phyloP scores from a whole-genome alignment of 2,888 invertebrate species.

The Aphodius granarius region DNA sequence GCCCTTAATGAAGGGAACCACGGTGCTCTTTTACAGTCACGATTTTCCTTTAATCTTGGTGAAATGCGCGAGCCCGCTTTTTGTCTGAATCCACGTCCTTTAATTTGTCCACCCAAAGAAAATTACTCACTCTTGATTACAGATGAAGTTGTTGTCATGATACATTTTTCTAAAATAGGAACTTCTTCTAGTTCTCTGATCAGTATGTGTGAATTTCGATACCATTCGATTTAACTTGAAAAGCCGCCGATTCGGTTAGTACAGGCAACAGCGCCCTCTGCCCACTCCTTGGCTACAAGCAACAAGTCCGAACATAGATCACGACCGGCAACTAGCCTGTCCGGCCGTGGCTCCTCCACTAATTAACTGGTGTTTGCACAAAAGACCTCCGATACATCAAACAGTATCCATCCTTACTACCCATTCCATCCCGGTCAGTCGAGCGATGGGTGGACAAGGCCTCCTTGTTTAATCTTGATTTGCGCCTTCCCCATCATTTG shows the following conservation, averaged over 20 bases:
- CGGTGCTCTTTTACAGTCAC: not conserved
- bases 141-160: no score
- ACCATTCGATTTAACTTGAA: not conserved
- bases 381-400: slow-evolving; percentile 36
- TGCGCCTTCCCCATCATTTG: slow-evolving; percentile 31
- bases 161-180: no score
- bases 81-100: not conserved
- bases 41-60: not conserved
- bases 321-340: slow-evolving; percentile 30
- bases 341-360: slow-evolving; percentile 35
- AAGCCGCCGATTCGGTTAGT: not conserved
- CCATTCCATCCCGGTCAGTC: not conserved
- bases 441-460: slow-evolving; percentile 21
- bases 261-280: not conserved
- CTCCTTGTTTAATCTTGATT: slow-evolving; percentile 32
- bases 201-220: not conserved
- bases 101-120: not conserved
- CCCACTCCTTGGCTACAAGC: slow-evolving; percentile 14
- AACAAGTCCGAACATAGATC: slow-evolving; percentile 32
- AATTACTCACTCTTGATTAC: no score
- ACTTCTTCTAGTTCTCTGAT: not conserved
- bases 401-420: slow-evolving; percentile 21
- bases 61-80: not conserved
- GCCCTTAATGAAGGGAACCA: not conserved
- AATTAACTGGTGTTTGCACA: slow-evolving; percentile 41